Percentiles rank a stretch among this genome's conserved stretches.
Conservation (phyloP, 1,140 invertebrate species). For the Pachypeltis micranthus region DNA sequence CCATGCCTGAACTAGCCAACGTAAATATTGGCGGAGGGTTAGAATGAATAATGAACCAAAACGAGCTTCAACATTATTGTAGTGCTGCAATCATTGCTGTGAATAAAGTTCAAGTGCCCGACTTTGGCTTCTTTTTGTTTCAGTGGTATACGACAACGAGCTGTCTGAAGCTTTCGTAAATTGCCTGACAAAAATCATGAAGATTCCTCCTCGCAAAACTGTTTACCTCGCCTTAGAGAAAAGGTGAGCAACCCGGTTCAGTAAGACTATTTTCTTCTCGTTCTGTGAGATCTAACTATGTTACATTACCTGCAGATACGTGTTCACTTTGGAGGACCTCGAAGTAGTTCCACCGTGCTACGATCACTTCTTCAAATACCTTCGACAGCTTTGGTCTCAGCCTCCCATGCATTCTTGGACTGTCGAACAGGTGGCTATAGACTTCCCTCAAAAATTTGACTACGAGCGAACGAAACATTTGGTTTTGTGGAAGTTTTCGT, state of each 20-base stretch:
- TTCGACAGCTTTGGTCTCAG: conserved; percentile 39
- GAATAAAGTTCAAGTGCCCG: too few relatives aligned
- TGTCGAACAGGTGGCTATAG: conserved; percentile 48
- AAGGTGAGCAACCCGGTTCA: conserved; percentile 35
- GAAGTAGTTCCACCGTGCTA: conserved; percentile 72
- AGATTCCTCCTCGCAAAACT: conserved; percentile 42
- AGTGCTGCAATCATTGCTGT: too few relatives aligned
- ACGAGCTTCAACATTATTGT: too few relatives aligned
- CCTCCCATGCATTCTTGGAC: conserved; percentile 41
- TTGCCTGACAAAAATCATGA: conserved; percentile 56
- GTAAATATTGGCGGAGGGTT: too few relatives aligned
- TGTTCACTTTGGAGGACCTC: conserved; percentile 67
- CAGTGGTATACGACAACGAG: conserved; percentile 76
- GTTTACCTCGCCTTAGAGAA: conserved; percentile 76
- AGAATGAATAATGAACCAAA: too few relatives aligned
- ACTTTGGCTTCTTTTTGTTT: conserved; percentile 36
- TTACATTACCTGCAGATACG: conserved; percentile 41
- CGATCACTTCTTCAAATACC: conserved; percentile 58
- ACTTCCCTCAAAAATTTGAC: conserved; percentile 70
- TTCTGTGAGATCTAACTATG: not conserved
- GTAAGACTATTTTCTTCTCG: too few relatives aligned
- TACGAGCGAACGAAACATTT: conserved; percentile 67
- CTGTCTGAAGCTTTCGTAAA: conserved; percentile 69
- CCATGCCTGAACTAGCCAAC: too few relatives aligned
- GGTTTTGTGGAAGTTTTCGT: conserved; percentile 62